phyloP scores from a whole-genome alignment of 2,888 invertebrate species.

The Hedya salicella region DNA sequence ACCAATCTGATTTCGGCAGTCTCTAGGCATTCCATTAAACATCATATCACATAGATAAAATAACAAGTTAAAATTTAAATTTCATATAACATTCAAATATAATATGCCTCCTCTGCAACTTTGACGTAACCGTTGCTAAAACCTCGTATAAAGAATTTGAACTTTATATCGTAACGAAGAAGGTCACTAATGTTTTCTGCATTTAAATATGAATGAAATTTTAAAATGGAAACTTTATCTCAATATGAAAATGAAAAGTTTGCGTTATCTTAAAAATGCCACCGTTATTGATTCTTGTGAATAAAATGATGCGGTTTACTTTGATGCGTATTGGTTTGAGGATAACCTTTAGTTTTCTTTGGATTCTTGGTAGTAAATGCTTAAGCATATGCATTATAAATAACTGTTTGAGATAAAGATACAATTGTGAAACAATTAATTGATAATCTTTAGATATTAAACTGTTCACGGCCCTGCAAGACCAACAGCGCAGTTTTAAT shows the following conservation, averaged over 20 bases:
- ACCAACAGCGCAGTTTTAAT: conserved; percentile 6
- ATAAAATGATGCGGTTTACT: conserved; percentile 1
- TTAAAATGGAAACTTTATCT: conserved; percentile 38
- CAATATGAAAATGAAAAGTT: conserved; percentile 37
- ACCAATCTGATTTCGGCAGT: conserved; percentile 21
- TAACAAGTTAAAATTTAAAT: conserved; percentile 35
- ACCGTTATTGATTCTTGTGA: conserved; percentile 40
- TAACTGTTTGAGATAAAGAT: conserved; percentile 31
- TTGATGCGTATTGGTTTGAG: not conserved
- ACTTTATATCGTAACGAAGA: not conserved
- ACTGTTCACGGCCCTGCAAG: conserved; percentile 1
- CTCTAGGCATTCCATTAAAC: conserved; percentile 17
- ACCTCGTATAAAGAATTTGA: not conserved
- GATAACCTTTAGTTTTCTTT: not conserved
- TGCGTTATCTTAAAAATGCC: conserved; percentile 37
- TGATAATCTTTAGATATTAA: conserved; percentile 26
- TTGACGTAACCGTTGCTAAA: conserved; percentile 4
- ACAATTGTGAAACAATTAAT: conserved; percentile 29
- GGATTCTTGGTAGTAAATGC: not conserved
- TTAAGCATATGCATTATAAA: conserved; percentile 11
- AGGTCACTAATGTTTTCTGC: conserved; percentile 8
- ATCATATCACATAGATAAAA: conserved; percentile 30
- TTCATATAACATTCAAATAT: conserved; percentile 19
- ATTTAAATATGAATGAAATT: conserved; percentile 12
- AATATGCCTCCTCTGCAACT: conserved; percentile 9